Conservation (phyloP, 2,113 vertebrate species). For the Cavia porcellus region DNA sequence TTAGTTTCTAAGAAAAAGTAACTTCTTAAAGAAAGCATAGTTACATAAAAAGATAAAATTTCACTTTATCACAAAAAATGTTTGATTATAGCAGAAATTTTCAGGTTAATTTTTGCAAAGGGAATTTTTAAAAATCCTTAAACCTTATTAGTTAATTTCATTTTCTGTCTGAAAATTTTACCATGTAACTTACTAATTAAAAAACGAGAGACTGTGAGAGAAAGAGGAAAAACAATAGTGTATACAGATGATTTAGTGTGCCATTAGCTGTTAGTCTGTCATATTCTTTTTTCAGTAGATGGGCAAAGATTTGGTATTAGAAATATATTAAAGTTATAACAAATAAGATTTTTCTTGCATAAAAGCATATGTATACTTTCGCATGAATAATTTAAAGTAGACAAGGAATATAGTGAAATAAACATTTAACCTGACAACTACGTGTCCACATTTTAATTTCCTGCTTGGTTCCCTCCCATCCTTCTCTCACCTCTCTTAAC, state of each 20-base stretch:
- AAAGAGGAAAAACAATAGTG: not conserved
- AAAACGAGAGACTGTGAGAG: not conserved
- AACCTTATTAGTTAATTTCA: not conserved
- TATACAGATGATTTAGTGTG: not conserved
- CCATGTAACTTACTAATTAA: not conserved
- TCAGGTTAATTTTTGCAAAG: conserved; percentile 4
- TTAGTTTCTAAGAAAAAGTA: conserved; percentile 12
- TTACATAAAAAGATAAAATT: conserved; percentile 23
- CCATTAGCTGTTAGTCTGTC: not conserved
- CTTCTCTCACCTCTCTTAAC: not conserved
- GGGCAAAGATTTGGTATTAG: not conserved
- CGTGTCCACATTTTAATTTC: not conserved
- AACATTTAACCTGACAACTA: not conserved
- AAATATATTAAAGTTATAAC: not conserved
- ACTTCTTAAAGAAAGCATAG: not conserved
- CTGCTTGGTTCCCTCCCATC: fast-evolving
- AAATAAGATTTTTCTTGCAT: conserved; percentile 26
- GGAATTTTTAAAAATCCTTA: conserved; percentile 7
- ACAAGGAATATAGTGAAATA: not conserved
- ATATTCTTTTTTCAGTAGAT: conserved; percentile 34
- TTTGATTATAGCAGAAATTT: not conserved
- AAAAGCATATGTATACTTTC: not conserved
- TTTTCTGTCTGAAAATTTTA: not conserved
- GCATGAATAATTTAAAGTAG: not conserved
- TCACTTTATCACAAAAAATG: not conserved